Percentiles rank a stretch among this genome's conserved stretches.
These are phyloP conservation scores for Trachelus troglodyta DNA, from an alignment of 2,888 invertebrate genomes.

Conservation along the genomic window DNA sequence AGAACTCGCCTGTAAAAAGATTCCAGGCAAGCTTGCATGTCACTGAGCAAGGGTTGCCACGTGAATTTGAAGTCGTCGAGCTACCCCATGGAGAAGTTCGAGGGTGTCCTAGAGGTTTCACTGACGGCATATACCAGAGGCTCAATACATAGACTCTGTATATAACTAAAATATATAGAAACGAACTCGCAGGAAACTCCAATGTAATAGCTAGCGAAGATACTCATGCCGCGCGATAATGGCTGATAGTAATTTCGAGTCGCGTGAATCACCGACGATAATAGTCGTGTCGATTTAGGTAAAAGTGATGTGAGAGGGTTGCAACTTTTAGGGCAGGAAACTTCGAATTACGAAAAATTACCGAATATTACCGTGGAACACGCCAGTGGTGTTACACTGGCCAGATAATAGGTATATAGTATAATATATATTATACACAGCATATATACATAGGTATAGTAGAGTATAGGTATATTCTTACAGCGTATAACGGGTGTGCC, in stretches of 20 bases:
- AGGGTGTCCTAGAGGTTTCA: background rate
- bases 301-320: background rate
- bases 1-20: background rate
- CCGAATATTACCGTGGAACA: slow-evolving; percentile 54
- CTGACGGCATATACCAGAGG: background rate
- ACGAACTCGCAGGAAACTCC: background rate
- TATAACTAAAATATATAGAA: background rate
- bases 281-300: background rate
- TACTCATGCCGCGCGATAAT: slow-evolving; percentile 11
- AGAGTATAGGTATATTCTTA: slow-evolving; percentile 13
- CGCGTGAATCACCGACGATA: slow-evolving; percentile 35
- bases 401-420: background rate
- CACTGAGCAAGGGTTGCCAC: background rate
- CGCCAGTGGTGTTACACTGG: slow-evolving; percentile 38
- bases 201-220: background rate
- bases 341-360: slow-evolving; percentile 54
- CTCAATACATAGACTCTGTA: background rate
- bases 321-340: slow-evolving; percentile 41
- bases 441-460: background rate
- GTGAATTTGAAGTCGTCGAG: background rate
- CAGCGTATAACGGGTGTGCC: slow-evolving; percentile 48
- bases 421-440: background rate
- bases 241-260: slow-evolving; percentile 21
- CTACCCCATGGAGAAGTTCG: background rate
- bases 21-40: background rate